Evolutionary conservation across 2,888 invertebrate species (phyloP).

Genomic region (Platerodrilus igneus): DNA sequence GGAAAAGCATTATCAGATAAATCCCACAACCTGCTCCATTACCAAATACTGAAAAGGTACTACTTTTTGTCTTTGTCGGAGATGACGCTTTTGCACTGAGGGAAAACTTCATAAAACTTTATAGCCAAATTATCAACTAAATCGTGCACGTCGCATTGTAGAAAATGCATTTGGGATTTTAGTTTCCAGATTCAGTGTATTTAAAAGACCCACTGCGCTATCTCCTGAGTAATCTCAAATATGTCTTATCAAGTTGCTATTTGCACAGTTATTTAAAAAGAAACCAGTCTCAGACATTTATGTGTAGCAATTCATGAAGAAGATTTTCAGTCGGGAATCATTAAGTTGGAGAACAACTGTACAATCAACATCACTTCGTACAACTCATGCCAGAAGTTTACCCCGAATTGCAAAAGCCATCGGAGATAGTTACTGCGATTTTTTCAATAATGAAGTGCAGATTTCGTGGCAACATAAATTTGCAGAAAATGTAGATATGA

Average conservation of each 20-base stretch:
- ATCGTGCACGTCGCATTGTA: conserved; percentile 21
- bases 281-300: conserved; percentile 8
- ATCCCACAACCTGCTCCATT: no score
- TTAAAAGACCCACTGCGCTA: conserved; percentile 24
- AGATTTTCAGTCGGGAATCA: conserved; percentile 9
- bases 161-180: conserved; percentile 29
- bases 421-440: conserved; percentile 16
- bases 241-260: conserved; percentile 25
- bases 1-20: no score
- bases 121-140: conserved; percentile 24
- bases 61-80: conserved; percentile 28
- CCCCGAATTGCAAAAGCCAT: conserved; percentile 11
- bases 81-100: conserved; percentile 30
- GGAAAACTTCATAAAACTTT: conserved; percentile 29
- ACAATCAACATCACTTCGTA: conserved; percentile 11
- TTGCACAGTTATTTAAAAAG: conserved; percentile 26
- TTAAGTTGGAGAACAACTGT: conserved; percentile 14
- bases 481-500: no score
- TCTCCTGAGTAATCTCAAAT: conserved; percentile 22
- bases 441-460: conserved; percentile 14
- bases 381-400: conserved; percentile 14
- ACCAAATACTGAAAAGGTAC: conserved; percentile 17
- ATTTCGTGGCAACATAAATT: conserved; percentile 20
- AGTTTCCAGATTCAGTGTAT: conserved; percentile 23
- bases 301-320: conserved; percentile 5